Conservation (phyloP, 2,888 invertebrate species). For the Synergus laeviventris region DNA sequence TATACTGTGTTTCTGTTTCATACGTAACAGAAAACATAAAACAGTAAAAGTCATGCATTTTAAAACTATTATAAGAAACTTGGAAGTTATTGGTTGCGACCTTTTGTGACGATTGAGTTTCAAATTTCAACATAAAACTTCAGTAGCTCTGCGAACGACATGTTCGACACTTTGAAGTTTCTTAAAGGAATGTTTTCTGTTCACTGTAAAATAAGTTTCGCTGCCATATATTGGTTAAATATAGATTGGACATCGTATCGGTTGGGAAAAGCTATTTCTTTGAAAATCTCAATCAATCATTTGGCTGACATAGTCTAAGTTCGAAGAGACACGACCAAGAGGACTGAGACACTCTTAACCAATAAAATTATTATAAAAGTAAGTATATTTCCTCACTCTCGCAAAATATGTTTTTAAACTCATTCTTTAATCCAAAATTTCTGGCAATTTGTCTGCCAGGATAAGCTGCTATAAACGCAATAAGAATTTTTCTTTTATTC, state of each 20-base stretch:
- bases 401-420: neutral
- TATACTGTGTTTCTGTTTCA: neutral
- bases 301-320: slow-evolving; percentile 23
- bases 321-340: neutral
- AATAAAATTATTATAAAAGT: slow-evolving; percentile 24
- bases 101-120: slow-evolving; percentile 29
- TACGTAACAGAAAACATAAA: neutral
- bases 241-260: slow-evolving; percentile 31
- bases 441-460: neutral
- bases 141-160: slow-evolving; percentile 20
- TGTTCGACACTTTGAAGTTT: slow-evolving; percentile 37
- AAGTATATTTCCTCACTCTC: neutral
- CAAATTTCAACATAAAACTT: slow-evolving; percentile 25
- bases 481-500: neutral
- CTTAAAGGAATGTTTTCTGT: slow-evolving; percentile 25
- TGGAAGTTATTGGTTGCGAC: slow-evolving; percentile 8
- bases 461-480: neutral
- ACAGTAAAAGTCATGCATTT: neutral
- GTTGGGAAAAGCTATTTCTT: slow-evolving; percentile 31
- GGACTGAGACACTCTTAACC: neutral
- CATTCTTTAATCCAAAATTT: neutral
- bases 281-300: slow-evolving; percentile 30
- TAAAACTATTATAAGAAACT: slow-evolving; percentile 17
- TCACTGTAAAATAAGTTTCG: slow-evolving; percentile 19
- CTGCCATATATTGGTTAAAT: slow-evolving; percentile 29